Evolutionary conservation across 2,113 vertebrate species (phyloP), one percentile per base, ranked within the genome.

Genomic region (Dicrurus megarhynchus): DNA sequence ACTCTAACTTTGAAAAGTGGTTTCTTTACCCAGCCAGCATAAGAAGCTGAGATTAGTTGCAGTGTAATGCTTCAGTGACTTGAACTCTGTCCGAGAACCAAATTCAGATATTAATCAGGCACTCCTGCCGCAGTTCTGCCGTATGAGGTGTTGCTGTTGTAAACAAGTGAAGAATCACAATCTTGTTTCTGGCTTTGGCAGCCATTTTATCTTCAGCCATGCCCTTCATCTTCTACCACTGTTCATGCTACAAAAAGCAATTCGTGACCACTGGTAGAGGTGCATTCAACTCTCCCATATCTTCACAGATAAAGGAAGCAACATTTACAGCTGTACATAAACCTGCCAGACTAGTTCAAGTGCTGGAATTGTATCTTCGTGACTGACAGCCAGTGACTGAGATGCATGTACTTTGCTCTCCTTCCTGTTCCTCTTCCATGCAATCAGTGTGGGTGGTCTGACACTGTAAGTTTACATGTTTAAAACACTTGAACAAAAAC

Each of bases 181-280:
- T 82, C 26, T 52, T 65, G 18, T 69, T 87, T 70, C n/a, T 56
- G 32, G 42, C 30, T 78, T 37, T 67, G n/a, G 27, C 27, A 63
- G 47, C 18, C 1, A 0, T 28, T 86, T 68, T 41, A 10, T 35
- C 21, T 89, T 23, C 4, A 47, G 0, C 41, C 0, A 0, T 69
- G n/a, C 23, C 32, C 37, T 90, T 60, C 3, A 0, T 39, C 23
- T 68, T 79, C 35, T 28, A 16, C 8, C 7, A 3, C 9, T 78
- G 26, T 33, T 76, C 3, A 16, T 55, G 32, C 14, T 60, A 33
- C 13, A 28, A 4, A 21, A 41, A 39, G 23, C 17, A 42, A 22
- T 39, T 42, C 0, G 1, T 77, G 56, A 33, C 23, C 8, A 6
- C 13, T 52, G 32, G 13, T 24, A n/a, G 70, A 64, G 17, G 16